Base-by-base conservation (phyloP, 2,797 vertebrate genomes). In the Sebastes taczanowskii region DNA sequence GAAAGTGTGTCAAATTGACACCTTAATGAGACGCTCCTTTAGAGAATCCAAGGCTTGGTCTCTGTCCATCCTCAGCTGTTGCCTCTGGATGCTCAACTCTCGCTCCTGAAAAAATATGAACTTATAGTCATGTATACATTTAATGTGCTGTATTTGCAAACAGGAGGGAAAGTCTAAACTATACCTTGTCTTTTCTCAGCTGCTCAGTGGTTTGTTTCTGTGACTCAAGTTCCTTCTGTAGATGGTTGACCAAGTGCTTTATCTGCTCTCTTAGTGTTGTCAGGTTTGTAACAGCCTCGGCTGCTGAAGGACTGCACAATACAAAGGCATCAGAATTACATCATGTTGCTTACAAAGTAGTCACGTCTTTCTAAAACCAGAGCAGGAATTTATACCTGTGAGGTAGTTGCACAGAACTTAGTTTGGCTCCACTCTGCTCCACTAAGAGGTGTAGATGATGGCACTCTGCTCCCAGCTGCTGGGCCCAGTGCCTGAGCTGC, bases 11-110 rank as follows among this genome's bases (percentile, higher is more conserved):
- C 13, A 9, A 5, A 6, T 49, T 62, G 11, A 14, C 42, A 96
- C 96, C 93, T 95, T 93, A 75, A 90, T 88, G 63, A 93, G 94
- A 30, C 78, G 89, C 23, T 95, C 89, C 85, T 93, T 94, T 7
- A 94, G 77, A 60, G 84, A 90, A 62, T 85, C 90, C 46, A 95
- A 79, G 11, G 92, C 93, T 25, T 87, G 89, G 49, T 91, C 83
- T 68, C 88, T 88, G 81, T 95, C 94, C 35, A 66, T 35, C 63
- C 73, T 84, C 66, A 96, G 65, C 85, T 94, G 92, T 7, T 95
- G 90, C 52, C 78, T 90, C 86, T 95, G 93, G 66, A 91, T 71
- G 72, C 74, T 90, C 71, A 95, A 46, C 42, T 95, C 93, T 27
- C 22, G 61, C 67, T 95, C 94, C 96, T 97, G 68, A 77, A 84